Conservation (phyloP, 2,113 vertebrate genomes). For the Pseudopipra pipra region DNA sequence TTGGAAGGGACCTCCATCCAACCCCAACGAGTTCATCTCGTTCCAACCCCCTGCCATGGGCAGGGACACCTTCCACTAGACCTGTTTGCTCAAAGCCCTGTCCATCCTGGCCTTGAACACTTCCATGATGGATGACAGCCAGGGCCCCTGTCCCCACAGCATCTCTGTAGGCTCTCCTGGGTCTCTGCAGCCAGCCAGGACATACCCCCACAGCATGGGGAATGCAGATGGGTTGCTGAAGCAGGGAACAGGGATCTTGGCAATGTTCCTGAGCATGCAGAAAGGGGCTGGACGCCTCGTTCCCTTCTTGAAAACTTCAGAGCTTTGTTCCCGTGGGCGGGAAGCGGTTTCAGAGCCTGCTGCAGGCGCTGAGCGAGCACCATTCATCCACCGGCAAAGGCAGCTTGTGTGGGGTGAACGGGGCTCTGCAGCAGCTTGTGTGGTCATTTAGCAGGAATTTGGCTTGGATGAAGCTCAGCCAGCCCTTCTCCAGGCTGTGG, state of each 20-base stretch:
- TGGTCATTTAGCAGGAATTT: neutral
- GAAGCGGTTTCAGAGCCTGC: neutral
- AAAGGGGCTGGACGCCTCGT: slow-evolving; percentile 11
- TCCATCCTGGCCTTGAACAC: neutral
- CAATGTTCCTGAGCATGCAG: neutral
- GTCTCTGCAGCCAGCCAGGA: neutral
- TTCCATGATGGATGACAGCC: neutral
- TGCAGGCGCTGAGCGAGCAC: neutral
- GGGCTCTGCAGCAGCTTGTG: neutral
- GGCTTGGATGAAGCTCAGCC: neutral
- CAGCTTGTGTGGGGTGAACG: neutral
- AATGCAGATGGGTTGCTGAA: neutral
- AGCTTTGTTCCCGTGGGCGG: slow-evolving; percentile 43
- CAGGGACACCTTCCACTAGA: neutral
- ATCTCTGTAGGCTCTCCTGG: neutral
- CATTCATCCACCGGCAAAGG: neutral
- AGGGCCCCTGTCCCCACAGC: neutral
- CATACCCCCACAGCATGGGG: neutral
- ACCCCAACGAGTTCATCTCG: neutral
- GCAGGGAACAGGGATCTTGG: neutral
- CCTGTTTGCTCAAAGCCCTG: neutral
- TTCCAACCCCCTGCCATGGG: neutral
- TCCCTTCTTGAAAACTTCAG: slow-evolving; percentile 47
- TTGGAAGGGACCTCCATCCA: neutral
- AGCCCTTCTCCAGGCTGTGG: neutral